Evolutionary conservation across 2,797 vertebrate genomes (phyloP).

Genomic region (Threskiornis aethiopicus): DNA sequence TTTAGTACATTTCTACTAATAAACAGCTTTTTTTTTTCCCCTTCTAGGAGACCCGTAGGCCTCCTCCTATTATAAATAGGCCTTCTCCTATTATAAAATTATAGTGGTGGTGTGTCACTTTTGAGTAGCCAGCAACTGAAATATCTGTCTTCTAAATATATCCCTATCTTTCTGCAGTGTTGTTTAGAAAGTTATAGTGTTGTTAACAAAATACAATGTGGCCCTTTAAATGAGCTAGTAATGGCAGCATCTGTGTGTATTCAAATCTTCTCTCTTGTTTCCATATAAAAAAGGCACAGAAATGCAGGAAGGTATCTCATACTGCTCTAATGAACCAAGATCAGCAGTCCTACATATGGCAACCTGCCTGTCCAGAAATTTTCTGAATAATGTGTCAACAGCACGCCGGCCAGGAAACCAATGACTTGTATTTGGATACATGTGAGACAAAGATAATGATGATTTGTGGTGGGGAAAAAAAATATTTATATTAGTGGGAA

Average conservation of each 20-base stretch:
- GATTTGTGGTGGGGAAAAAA: neutral
- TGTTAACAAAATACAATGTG: neutral
- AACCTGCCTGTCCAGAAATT: neutral
- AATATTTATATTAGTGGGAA: neutral
- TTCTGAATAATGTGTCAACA: neutral
- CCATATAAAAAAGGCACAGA: neutral
- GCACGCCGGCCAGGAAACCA: neutral
- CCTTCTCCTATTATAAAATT: neutral
- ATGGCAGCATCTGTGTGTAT: neutral
- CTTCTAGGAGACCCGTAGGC: neutral
- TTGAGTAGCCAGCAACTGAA: neutral
- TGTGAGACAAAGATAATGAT: neutral
- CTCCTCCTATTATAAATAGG: neutral
- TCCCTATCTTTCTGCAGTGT: neutral
- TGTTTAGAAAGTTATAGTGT: neutral
- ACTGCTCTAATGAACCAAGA: neutral
- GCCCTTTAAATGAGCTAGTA: neutral
- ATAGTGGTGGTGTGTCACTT: neutral
- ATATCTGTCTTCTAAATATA: neutral
- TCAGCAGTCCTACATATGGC: neutral
- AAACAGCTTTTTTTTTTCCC: neutral
- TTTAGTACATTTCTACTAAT: slow-evolving; percentile 16
- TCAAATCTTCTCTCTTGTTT: neutral
- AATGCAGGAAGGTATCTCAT: neutral
- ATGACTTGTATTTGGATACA: neutral